Evolutionary conservation across 2,113 vertebrate genomes (phyloP).

Genomic region (Prietella phreatophila): DNA sequence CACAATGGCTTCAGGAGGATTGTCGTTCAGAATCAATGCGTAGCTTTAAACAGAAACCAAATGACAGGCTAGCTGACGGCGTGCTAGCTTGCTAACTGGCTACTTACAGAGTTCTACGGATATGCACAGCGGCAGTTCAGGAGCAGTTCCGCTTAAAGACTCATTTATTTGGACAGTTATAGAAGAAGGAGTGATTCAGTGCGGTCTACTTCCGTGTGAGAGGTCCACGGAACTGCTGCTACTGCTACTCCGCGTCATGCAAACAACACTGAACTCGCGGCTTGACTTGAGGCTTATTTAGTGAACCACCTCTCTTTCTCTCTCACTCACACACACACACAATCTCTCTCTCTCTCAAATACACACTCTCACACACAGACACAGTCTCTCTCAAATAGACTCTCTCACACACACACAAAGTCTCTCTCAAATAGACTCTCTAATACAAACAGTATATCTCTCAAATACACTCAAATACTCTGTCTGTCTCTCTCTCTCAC

Average conservation of each 20-base stretch:
- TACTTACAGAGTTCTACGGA: conserved; percentile 28
- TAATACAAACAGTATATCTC: too few species aligned
- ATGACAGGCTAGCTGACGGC: not conserved
- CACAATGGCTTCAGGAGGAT: not conserved
- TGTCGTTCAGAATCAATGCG: not conserved
- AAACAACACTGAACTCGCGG: not conserved
- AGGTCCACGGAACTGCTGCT: not conserved
- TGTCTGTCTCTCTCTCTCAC: too few species aligned
- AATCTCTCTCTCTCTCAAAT: too few species aligned
- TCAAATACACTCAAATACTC: too few species aligned
- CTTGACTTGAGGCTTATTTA: too few species aligned
- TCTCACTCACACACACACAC: too few species aligned
- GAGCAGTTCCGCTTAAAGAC: not conserved
- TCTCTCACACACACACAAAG: too few species aligned
- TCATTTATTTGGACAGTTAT: not conserved
- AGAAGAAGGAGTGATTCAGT: not conserved
- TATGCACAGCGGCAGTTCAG: not conserved
- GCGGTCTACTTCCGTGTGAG: conserved; percentile 2
- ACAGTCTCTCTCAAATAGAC: too few species aligned
- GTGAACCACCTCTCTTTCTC: too few species aligned
- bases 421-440: too few species aligned
- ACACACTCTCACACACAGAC: too few species aligned
- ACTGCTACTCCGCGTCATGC: conserved; percentile 44
- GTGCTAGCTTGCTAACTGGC: conserved; percentile 20
- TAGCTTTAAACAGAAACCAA: not conserved